Base-by-base conservation (phyloP, 2,113 vertebrate species). In the Paradoxurus hermaphroditus region DNA sequence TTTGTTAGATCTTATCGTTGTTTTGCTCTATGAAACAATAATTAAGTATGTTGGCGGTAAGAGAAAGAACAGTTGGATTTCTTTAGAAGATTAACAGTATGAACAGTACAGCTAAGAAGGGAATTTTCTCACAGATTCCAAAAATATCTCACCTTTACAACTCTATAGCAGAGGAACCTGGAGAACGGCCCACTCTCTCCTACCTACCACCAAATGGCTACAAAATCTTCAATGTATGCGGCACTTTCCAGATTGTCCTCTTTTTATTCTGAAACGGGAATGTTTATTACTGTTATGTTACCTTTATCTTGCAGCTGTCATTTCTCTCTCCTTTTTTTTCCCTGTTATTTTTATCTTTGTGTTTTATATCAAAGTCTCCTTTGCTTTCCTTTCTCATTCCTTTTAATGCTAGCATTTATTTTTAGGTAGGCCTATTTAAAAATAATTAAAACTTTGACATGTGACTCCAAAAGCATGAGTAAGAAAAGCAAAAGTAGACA, bases 41-140 rank as follows among this genome's bases (percentile, higher is more conserved):
- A 95, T 96, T 95, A 95, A 97, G 53, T 95, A 59, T 51, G 21
- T 87, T 96, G 83, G 53, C 91, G 83, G 82, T 82, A 90, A 91
- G 34, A 96, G 27, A 97, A 96, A 85, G 96, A 95, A 36, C 93
- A 90, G 78, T 97, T 97, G 86, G 79, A 86, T 95, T 97, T 91
- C 78, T 97, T 95, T 87, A 94, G 73, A 93, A 92, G 79, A 94
- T 83, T 96, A 98, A 77, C 90, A 93, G 46, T 94, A 79, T 90
- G 95, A 97, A 95, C 41, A 44, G 67, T 70, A 90, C 4, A 70
- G 14, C 77, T 89, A 65, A 91, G 77, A 87, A 95, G 29, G 18
- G 25, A 86, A 63, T 77, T 84, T 95, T 96, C 65, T 91, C 16
- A 4, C 67, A 79, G 39, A 39, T 84, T 98, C 68, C 73, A 63